phyloP scores from a whole-genome alignment of 2,888 invertebrate species.

The Drosophila prolongata region DNA sequence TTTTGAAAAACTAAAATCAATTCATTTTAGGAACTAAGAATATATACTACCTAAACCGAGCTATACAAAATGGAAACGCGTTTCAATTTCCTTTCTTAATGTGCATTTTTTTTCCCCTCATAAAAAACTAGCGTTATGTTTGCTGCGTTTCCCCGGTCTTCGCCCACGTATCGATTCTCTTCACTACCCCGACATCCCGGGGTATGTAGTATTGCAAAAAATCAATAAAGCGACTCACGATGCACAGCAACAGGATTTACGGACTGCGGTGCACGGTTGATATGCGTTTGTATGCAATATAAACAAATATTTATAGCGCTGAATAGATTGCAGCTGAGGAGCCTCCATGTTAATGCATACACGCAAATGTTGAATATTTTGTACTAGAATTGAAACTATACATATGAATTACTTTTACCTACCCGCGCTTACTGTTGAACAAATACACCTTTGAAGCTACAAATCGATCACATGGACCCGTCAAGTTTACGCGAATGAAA shows the following conservation, averaged over 20 bases:
- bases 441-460: slow-evolving; percentile 19
- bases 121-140: slow-evolving; percentile 1
- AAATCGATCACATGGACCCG: slow-evolving; percentile 29
- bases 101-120: slow-evolving; percentile 32
- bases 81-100: slow-evolving; percentile 25
- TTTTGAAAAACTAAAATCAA: slow-evolving; percentile 47
- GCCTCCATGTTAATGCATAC: slow-evolving; percentile 48
- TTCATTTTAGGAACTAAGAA: slow-evolving; percentile 56
- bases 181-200: neutral
- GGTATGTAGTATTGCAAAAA: slow-evolving; percentile 29
- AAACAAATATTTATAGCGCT: slow-evolving; percentile 7
- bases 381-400: slow-evolving; percentile 55
- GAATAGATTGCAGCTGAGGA: slow-evolving; percentile 33
- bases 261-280: slow-evolving; percentile 7
- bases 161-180: slow-evolving; percentile 30
- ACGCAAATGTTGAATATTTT: slow-evolving; percentile 73
- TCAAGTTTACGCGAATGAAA: slow-evolving; percentile 33
- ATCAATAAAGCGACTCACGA: slow-evolving; percentile 41
- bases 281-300: slow-evolving; percentile 39
- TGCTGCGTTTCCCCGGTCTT: slow-evolving; percentile 9
- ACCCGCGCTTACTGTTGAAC: slow-evolving; percentile 55
- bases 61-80: slow-evolving; percentile 41
- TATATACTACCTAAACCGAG: slow-evolving; percentile 44
- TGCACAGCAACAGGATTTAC: slow-evolving; percentile 37
- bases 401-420: slow-evolving; percentile 63